Percentiles rank a stretch among this genome's conserved stretches.
phyloP scores from a whole-genome alignment of 64 coral and sea anemone genomes.

The Pocillopora damicornis region DNA sequence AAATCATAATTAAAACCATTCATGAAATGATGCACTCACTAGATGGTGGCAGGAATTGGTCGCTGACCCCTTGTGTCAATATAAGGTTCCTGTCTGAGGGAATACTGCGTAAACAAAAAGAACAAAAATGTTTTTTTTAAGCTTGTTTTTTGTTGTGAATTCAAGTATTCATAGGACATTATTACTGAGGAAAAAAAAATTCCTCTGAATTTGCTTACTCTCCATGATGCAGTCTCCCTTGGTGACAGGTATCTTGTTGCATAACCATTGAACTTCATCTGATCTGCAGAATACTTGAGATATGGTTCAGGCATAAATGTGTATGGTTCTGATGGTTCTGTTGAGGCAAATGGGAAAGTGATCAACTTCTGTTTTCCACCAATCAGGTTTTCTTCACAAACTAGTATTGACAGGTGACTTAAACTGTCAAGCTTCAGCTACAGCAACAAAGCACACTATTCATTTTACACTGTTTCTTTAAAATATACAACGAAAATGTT shows the following conservation, averaged over 20 bases:
- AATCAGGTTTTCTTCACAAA: too few relatives aligned
- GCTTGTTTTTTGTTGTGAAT: background rate
- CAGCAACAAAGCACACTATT: too few relatives aligned
- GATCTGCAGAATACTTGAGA: constrained; percentile 53
- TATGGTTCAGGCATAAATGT: constrained; percentile 75
- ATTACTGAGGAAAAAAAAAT: background rate
- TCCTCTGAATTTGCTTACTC: constrained; percentile 35
- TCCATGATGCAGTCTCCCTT: constrained; percentile 75
- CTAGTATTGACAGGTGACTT: too few relatives aligned
- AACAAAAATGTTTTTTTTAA: background rate
- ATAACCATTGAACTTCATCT: constrained; percentile 72
- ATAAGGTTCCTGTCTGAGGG: constrained; percentile 72
- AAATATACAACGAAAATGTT: too few relatives aligned
- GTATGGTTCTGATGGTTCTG: constrained; percentile 67
- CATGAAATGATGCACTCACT: constrained; percentile 50
- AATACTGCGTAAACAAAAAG: constrained; percentile 49
- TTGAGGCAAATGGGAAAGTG: background rate
- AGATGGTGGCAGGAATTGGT: constrained; percentile 81
- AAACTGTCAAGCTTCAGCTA: too few relatives aligned
- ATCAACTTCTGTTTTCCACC: background rate
- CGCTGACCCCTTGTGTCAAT: constrained; percentile 74
- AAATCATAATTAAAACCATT: background rate
- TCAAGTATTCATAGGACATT: background rate
- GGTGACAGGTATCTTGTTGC: constrained; percentile 74
- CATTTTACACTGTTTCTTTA: too few relatives aligned